Percentiles rank a stretch among this genome's conserved stretches.
These are phyloP conservation scores for Tachina grossa DNA, from an alignment of 2,888 invertebrate species.

Conservation along the genomic window DNA sequence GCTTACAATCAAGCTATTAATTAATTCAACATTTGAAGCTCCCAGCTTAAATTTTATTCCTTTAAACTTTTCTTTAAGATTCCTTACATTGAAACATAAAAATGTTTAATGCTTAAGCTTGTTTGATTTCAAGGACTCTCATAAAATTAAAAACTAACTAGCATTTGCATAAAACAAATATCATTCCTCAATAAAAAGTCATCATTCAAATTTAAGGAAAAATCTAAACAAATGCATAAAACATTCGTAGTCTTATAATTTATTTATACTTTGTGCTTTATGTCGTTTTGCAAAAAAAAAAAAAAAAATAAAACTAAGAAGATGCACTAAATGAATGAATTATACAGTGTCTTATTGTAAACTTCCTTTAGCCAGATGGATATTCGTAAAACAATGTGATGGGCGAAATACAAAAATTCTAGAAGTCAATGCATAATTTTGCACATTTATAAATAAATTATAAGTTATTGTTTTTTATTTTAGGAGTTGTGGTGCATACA, in stretches of 20 bases:
- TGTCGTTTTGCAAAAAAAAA: conserved; percentile 2
- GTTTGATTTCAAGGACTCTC: not conserved
- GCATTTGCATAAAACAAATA: not conserved
- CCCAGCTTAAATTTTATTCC: too few species aligned
- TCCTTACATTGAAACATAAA: too few species aligned
- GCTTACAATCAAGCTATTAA: too few species aligned
- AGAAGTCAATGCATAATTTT: not conserved
- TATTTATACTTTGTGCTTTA: conserved; percentile 23
- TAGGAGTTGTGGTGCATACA: too few species aligned
- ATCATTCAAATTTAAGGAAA: conserved; percentile 24
- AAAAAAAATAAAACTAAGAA: conserved; percentile 35
- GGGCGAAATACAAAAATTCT: not conserved
- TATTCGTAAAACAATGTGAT: not conserved
- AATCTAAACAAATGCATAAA: conserved; percentile 50
- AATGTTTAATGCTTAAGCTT: too few species aligned
- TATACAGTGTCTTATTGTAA: conserved; percentile 13
- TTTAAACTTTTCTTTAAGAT: too few species aligned
- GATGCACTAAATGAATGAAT: conserved; percentile 41
- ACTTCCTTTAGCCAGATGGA: too few species aligned
- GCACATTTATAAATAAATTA: conserved; percentile 51
- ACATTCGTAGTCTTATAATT: conserved; percentile 50
- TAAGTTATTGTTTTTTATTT: not conserved
- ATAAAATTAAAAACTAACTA: not conserved
- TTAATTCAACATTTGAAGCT: too few species aligned
- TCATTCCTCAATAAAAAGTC: not conserved